A percentile compares a stretch with the other conserved stretches of the same genome.
These are phyloP conservation scores for Onychorhynchus coronatus DNA, from an alignment of 2,113 vertebrate genomes.

Conservation along the genomic window DNA sequence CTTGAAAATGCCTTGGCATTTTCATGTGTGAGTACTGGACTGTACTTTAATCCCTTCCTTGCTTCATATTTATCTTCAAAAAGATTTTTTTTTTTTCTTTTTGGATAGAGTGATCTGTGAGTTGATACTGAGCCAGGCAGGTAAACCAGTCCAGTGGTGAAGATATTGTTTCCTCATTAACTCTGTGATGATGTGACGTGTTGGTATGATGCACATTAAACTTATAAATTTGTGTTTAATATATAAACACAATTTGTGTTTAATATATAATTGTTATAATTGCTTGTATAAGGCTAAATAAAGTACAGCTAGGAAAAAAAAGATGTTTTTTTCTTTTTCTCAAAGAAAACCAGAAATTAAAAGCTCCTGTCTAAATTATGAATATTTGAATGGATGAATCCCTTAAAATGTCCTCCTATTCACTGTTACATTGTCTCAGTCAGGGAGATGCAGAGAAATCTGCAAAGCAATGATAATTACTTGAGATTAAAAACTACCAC, in stretches of 20 bases:
- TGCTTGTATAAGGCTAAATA: not conserved
- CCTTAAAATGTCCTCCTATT: not conserved
- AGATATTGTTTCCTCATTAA: not conserved
- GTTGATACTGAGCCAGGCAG: not conserved
- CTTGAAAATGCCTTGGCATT: not conserved
- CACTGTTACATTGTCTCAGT: not conserved
- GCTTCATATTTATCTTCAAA: not conserved
- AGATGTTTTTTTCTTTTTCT: not conserved
- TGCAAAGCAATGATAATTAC: constrained; percentile 15
- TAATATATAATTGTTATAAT: too few species aligned
- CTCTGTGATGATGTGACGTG: not conserved
- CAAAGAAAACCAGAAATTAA: not conserved
- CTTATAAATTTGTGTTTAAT: not conserved
- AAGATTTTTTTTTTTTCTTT: not conserved
- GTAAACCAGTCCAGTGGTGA: not conserved
- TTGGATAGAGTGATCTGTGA: not conserved
- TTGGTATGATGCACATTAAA: not conserved
- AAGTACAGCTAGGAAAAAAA: not conserved
- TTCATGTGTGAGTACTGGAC: not conserved
- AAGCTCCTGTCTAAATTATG: not conserved
- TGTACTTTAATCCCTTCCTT: not conserved
- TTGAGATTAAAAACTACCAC: constrained; percentile 3
- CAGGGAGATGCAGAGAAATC: not conserved
- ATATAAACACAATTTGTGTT: not conserved
- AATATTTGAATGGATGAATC: not conserved